A percentile compares a stretch with the other conserved stretches of the same genome.
Evolutionary conservation across 2,888 invertebrate genomes (phyloP).

Genomic region (Synergus umbraculus): DNA sequence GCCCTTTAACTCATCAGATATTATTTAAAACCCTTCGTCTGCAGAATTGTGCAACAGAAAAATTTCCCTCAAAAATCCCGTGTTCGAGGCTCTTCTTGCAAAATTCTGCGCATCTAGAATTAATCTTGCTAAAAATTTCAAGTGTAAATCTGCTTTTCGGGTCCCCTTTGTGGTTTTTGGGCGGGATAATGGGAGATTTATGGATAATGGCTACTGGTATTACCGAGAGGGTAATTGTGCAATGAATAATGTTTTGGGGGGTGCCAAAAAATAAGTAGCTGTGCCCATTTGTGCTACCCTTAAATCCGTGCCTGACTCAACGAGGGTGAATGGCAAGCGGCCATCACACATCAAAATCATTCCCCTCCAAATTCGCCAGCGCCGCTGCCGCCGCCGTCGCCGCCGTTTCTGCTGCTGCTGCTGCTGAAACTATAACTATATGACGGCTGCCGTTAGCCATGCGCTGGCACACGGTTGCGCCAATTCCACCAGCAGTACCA

Average conservation of each 20-base stretch:
- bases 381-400: too few relatives aligned
- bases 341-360: slow-evolving; percentile 41
- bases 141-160: neutral
- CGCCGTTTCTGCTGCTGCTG: too few relatives aligned
- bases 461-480: slow-evolving; percentile 39
- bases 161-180: slow-evolving; percentile 43
- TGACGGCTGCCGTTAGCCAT: slow-evolving; percentile 32
- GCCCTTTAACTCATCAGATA: neutral
- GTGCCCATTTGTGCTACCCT: neutral
- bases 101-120: neutral
- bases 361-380: slow-evolving; percentile 15
- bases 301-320: slow-evolving; percentile 29
- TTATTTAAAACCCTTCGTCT: slow-evolving; percentile 38
- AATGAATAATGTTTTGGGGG: slow-evolving; percentile 26
- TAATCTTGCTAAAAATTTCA: neutral
- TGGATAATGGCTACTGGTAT: slow-evolving; percentile 13
- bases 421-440: neutral
- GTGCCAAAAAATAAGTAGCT: slow-evolving; percentile 18
- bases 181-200: slow-evolving; percentile 16
- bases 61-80: neutral
- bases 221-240: slow-evolving; percentile 24
- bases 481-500: slow-evolving; percentile 15
- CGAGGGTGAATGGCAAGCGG: slow-evolving; percentile 46
- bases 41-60: neutral
- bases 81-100: neutral